Evolutionary conservation across 2,797 vertebrate genomes (phyloP).

Genomic region (Fundulus diaphanus): DNA sequence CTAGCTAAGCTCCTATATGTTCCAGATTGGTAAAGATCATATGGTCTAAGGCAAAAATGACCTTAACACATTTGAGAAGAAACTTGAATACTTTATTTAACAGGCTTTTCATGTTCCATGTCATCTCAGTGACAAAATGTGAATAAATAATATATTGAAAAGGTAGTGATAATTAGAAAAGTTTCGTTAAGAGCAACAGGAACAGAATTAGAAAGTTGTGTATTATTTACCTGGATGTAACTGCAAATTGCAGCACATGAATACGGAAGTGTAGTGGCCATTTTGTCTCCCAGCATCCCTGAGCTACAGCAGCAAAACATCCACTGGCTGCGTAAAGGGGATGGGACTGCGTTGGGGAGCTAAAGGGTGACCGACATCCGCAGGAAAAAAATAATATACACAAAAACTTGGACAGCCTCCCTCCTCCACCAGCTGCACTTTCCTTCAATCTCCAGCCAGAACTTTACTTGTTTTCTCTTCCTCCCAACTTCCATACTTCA

Average conservation of each 20-base stretch:
- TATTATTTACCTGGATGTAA: not conserved
- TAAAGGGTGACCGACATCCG: slow-evolving; percentile 58
- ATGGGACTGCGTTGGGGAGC: slow-evolving; percentile 27
- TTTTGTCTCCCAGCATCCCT: slow-evolving; percentile 32
- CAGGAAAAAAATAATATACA: slow-evolving; percentile 6
- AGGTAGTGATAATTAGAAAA: not conserved
- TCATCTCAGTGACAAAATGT: not conserved
- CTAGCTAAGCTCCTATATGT: not conserved
- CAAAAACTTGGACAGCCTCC: slow-evolving; percentile 61
- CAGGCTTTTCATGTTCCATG: not conserved
- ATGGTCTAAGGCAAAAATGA: not conserved
- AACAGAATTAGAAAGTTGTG: not conserved
- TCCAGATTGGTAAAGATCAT: not conserved
- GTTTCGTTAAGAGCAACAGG: not conserved
- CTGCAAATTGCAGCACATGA: slow-evolving; percentile 30
- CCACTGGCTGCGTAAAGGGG: slow-evolving; percentile 38
- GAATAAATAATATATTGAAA: not conserved
- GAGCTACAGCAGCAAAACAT: slow-evolving; percentile 47
- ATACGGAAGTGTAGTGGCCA: slow-evolving; percentile 31
- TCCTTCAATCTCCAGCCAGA: slow-evolving; percentile 72
- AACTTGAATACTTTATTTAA: not conserved
- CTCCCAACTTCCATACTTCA: slow-evolving; percentile 63
- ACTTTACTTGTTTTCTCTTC: slow-evolving; percentile 66
- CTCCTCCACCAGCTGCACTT: slow-evolving; percentile 73
- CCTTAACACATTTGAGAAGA: not conserved